Percentiles rank a stretch among this genome's conserved stretches.
These are phyloP conservation scores for Andricus grossulariae DNA, from an alignment of 1,140 invertebrate genomes.

Conservation along the genomic window DNA sequence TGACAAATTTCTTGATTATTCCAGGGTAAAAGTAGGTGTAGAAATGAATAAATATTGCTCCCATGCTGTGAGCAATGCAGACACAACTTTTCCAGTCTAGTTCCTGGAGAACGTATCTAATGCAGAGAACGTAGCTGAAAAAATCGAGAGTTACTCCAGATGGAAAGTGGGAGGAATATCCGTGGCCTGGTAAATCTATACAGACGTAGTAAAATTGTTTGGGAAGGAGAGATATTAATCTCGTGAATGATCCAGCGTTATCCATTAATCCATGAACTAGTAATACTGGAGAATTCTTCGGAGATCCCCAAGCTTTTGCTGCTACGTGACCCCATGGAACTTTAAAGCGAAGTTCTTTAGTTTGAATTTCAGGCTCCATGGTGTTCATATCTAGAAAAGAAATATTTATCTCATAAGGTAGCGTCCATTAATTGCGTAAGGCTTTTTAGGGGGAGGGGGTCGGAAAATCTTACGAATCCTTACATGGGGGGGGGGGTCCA, in stretches of 20 bases:
- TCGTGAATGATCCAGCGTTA: slow-evolving; percentile 82
- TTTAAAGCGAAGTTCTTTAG: slow-evolving; percentile 39
- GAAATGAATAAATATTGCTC: slow-evolving; percentile 72
- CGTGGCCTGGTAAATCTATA: slow-evolving; percentile 84
- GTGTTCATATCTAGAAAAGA: too few relatives aligned
- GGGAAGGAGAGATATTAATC: slow-evolving; percentile 79
- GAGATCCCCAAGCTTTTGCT: slow-evolving; percentile 81
- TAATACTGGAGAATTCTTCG: slow-evolving; percentile 75
- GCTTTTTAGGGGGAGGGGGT: too few relatives aligned
- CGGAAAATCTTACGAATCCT: too few relatives aligned
- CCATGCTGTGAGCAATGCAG: slow-evolving; percentile 79
- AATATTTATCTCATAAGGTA: too few relatives aligned
- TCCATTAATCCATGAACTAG: slow-evolving; percentile 80
- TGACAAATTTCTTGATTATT: slow-evolving; percentile 74
- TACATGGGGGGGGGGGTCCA: too few relatives aligned
- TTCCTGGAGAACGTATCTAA: slow-evolving; percentile 76
- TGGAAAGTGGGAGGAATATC: slow-evolving; percentile 80
- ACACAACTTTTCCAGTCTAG: slow-evolving; percentile 78
- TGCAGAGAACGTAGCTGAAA: slow-evolving; percentile 72
- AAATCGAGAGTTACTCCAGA: slow-evolving; percentile 72
- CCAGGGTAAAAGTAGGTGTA: slow-evolving; percentile 75
- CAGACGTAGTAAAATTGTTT: slow-evolving; percentile 78
- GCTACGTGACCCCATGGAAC: slow-evolving; percentile 71
- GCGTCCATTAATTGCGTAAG: too few relatives aligned
- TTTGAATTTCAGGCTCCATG: background rate